These are phyloP conservation scores for Cosmia trapezina DNA, from an alignment of 2,888 invertebrate genomes.

Conservation along the genomic window DNA sequence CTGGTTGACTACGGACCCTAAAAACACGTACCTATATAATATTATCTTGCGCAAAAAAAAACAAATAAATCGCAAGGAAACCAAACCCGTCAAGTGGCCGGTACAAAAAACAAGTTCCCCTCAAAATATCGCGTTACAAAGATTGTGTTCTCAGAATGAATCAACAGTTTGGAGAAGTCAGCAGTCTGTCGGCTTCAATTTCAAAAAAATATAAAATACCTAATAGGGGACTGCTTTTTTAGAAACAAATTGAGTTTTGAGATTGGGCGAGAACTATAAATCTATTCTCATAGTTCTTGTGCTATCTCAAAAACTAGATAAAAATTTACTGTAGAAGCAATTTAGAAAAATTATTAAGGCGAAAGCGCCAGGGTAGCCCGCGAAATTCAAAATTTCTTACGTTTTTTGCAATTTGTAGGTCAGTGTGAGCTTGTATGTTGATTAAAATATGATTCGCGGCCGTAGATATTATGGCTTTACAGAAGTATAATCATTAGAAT, in stretches of 20 bases:
- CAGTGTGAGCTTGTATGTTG: no score
- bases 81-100: conserved; percentile 59
- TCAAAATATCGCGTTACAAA: conserved; percentile 69
- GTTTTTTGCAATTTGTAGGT: no score
- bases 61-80: conserved; percentile 28
- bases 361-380: no score
- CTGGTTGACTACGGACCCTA: no score
- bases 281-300: no score
- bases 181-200: conserved; percentile 42
- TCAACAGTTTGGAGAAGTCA: conserved; percentile 58
- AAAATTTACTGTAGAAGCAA: no score
- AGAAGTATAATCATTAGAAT: no score
- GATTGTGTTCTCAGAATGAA: conserved; percentile 67
- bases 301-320: no score
- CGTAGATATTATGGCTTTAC: no score
- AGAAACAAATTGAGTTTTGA: not conserved
- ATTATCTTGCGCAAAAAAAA: conserved; percentile 21
- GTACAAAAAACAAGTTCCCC: conserved; percentile 64
- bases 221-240: not conserved
- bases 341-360: no score
- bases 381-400: no score
- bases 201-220: conserved; percentile 61
- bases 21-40: not conserved
- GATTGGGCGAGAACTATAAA: not conserved
- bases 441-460: no score